phyloP scores from a whole-genome alignment of 2,888 invertebrate species.

The Villa cingulata region DNA sequence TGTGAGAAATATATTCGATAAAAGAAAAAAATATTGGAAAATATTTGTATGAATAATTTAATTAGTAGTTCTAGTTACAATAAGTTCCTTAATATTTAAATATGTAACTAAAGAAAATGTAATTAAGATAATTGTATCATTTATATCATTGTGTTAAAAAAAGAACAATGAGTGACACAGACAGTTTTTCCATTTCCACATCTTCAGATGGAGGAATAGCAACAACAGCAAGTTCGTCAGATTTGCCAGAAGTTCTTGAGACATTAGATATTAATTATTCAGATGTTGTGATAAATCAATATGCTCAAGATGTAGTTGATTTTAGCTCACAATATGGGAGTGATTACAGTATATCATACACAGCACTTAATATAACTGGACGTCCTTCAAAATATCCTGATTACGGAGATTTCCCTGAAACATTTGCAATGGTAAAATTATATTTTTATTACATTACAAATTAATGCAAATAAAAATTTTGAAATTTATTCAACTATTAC shows the following conservation, averaged over 20 bases:
- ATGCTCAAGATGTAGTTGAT: constrained; percentile 61
- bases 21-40: no score
- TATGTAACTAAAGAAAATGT: no score
- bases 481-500: not conserved
- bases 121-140: no score
- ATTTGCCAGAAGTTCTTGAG: constrained; percentile 10
- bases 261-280: constrained; percentile 12
- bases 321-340: constrained; percentile 87
- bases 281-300: constrained; percentile 47
- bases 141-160: no score
- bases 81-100: no score
- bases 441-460: not conserved
- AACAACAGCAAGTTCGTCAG: constrained; percentile 9
- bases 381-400: constrained; percentile 73
- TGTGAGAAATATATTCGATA: no score
- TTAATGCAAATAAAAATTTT: not conserved
- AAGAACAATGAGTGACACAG: constrained; percentile 2
- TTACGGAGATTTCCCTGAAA: constrained; percentile 83
- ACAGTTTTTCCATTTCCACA: not conserved
- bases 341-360: constrained; percentile 75
- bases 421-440: constrained; percentile 69
- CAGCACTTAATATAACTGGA: constrained; percentile 74
- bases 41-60: no score
- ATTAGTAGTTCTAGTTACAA: no score
- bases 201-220: constrained; percentile 6